Base-by-base conservation (phyloP, 1,140 invertebrate genomes). In the Trachymyrmex cornetzi region DNA sequence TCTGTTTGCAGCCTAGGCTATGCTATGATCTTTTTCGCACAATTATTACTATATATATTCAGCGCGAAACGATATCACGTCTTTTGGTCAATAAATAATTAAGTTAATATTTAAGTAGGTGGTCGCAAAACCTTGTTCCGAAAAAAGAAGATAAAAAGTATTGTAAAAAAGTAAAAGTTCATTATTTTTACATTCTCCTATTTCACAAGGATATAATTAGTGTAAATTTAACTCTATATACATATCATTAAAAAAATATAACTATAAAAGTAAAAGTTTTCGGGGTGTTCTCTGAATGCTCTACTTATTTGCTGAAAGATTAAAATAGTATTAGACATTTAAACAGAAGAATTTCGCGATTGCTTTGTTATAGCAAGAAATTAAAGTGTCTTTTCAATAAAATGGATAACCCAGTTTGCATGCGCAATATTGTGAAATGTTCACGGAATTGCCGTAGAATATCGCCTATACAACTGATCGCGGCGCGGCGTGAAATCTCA, bases 401-500 rank as follows among this genome's bases (percentile, higher is more conserved):
- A 67, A 55, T 38, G 27, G 22, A 53, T 67, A 67, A 48, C 16
- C 57, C 38, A 77, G 38, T 77, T 63, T 61, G 34, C 22, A 16
- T 12, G 71, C 66, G 66, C 66, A 48, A 27, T 48, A 48, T 63
- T 63, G 38, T 38, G 61, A 67, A 69, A 30, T 55, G 48, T 24
- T 27, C 30, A 24, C 64, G 11, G 77, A 55, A 55, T 30, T 61
- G 48, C 48, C 24, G 11, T 48, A 16, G n/a, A 79, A 53, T 66
- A 53, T 44, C 57, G 34, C 34, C 7, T 61, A 27, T 19, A 16
- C 12, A 44, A 34, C 48, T 19, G 48, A 67, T 22, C 57, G 57
- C 57, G n/a, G 24, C 14, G 48, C 14, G 4, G 3, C 63, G 77
- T 55, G 77, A 80, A 80, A 69, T 55, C 50, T 30, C 63, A 27